phyloP scores from a whole-genome alignment of 2,797 vertebrate species.

The Eidolon dupreanum region DNA sequence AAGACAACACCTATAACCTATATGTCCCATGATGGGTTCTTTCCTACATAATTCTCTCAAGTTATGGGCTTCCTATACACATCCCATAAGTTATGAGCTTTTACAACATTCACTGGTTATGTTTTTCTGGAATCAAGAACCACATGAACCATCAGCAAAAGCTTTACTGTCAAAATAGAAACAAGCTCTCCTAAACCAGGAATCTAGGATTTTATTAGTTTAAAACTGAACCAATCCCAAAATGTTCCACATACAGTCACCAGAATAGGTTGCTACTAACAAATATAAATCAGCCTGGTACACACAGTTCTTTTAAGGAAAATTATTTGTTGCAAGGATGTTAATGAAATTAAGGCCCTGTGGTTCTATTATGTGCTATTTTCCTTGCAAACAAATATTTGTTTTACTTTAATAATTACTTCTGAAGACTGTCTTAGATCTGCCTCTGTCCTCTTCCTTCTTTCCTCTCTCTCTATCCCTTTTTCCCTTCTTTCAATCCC shows the following conservation, averaged over 20 bases:
- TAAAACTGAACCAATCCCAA: background rate
- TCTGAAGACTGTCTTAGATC: background rate
- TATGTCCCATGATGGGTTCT: background rate
- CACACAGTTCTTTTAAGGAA: conserved; percentile 47
- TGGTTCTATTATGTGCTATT: conserved; percentile 11
- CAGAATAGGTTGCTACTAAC: background rate
- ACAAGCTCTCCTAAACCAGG: background rate
- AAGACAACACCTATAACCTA: background rate
- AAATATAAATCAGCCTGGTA: conserved; percentile 50
- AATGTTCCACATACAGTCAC: conserved; percentile 9
- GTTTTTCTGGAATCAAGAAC: background rate
- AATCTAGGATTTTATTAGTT: background rate
- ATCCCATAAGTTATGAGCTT: background rate
- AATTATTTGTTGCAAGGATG: conserved; percentile 33
- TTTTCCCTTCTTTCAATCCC: background rate
- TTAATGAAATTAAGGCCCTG: conserved; percentile 56
- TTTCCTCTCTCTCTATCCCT: background rate
- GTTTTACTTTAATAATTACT: conserved; percentile 48
- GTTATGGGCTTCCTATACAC: background rate
- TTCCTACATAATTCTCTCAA: background rate
- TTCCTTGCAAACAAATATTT: conserved; percentile 53
- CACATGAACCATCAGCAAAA: background rate
- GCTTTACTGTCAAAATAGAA: background rate
- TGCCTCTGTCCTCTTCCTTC: background rate
- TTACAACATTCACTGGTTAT: background rate